Percentiles rank a stretch among this genome's conserved stretches.
Conservation (phyloP, 92 coral and sea anemone species). For the Porites evermanni region DNA sequence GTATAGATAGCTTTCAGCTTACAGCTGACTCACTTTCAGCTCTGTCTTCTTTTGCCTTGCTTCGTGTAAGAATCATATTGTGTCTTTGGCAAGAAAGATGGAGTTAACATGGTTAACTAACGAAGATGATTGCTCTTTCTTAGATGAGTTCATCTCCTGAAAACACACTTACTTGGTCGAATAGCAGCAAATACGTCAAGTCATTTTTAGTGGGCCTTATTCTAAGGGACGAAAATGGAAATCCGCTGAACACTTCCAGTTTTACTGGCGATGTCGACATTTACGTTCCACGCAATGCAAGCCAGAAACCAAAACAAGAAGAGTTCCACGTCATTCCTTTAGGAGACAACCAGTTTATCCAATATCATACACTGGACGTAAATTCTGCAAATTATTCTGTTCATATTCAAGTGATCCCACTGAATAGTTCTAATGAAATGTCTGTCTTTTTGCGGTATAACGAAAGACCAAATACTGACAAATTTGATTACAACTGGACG, state of each 20-base stretch:
- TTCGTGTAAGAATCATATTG: too few species aligned
- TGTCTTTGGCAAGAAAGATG: too few species aligned
- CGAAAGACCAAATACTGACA: slow-evolving; percentile 65
- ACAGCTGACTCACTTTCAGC: too few species aligned
- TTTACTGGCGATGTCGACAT: slow-evolving; percentile 62
- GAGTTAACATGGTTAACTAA: neutral
- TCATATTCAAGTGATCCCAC: slow-evolving; percentile 75
- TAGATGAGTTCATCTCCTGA: slow-evolving; percentile 59
- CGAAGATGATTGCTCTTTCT: neutral
- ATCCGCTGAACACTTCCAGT: slow-evolving; percentile 62
- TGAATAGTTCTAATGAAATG: slow-evolving; percentile 48
- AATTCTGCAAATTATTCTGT: slow-evolving; percentile 65
- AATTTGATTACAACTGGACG: slow-evolving; percentile 69
- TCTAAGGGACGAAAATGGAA: slow-evolving; percentile 26
- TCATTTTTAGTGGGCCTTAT: slow-evolving; percentile 61
- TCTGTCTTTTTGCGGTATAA: slow-evolving; percentile 53
- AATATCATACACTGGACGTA: slow-evolving; percentile 67
- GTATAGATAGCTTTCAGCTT: too few species aligned
- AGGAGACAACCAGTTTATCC: slow-evolving; percentile 38
- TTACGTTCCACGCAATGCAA: slow-evolving; percentile 72
- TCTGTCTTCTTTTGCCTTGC: too few species aligned
- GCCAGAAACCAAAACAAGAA: slow-evolving; percentile 48
- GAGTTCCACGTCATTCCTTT: slow-evolving; percentile 61
- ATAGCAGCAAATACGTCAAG: slow-evolving; percentile 69
- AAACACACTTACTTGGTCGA: slow-evolving; percentile 76